phyloP scores from a whole-genome alignment of 2,888 invertebrate genomes.

The Hirudinaria manillensis region DNA sequence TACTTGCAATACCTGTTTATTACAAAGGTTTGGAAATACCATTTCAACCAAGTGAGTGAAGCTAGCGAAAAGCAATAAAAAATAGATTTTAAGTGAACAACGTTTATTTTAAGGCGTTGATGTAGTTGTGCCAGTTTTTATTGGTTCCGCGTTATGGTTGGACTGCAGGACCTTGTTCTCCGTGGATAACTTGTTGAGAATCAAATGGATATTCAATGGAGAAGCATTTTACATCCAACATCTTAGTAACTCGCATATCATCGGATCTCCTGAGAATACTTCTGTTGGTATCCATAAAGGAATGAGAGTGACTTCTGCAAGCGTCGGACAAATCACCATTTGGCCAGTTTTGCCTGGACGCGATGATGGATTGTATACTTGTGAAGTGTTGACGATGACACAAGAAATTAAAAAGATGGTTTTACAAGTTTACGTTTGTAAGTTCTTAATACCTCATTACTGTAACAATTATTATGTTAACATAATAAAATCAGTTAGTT shows the following conservation, averaged over 20 bases:
- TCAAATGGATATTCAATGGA: conserved; percentile 32
- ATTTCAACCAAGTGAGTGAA: neutral
- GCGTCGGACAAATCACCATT: conserved; percentile 32
- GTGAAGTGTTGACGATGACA: conserved; percentile 15
- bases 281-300: conserved; percentile 27
- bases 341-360: conserved; percentile 35
- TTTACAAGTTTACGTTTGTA: conserved; percentile 1
- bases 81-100: too few relatives aligned
- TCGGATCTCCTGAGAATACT: conserved; percentile 30
- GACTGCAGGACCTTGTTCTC: conserved; percentile 30
- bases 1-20: conserved; percentile 30
- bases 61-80: neutral
- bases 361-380: conserved; percentile 31
- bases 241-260: conserved; percentile 12
- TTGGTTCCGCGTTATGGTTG: conserved; percentile 35
- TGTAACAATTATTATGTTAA: neutral
- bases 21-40: conserved; percentile 32
- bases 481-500: too few relatives aligned
- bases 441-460: neutral
- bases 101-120: conserved; percentile 26
- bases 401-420: too few relatives aligned
- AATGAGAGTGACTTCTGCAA: conserved; percentile 23
- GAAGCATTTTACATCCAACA: conserved; percentile 32
- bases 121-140: conserved; percentile 28
- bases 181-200: conserved; percentile 23